phyloP scores from a whole-genome alignment of 2,888 invertebrate genomes.

The Strigamia maritima region DNA sequence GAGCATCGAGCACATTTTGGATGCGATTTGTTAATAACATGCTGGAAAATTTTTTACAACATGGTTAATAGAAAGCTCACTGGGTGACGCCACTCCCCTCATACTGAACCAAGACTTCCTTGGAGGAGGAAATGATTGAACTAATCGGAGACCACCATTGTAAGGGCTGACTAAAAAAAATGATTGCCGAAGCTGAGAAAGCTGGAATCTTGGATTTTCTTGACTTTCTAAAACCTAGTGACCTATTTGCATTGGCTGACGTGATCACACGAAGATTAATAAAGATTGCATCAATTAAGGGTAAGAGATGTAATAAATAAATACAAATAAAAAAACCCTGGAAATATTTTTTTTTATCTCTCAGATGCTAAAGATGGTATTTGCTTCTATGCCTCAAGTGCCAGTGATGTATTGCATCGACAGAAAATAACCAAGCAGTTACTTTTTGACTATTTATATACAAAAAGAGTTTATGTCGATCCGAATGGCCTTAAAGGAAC shows the following conservation, averaged over 20 bases:
- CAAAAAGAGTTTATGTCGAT: conserved; percentile 54
- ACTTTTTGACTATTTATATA: conserved; percentile 58
- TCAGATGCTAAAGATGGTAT: neutral
- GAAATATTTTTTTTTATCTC: neutral
- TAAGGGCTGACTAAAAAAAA: no score
- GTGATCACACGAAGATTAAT: neutral
- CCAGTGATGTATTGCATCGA: neutral
- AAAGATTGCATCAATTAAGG: neutral
- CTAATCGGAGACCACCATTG: no score
- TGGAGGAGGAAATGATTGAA: no score
- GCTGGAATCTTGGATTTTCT: neutral
- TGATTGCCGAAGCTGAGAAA: neutral
- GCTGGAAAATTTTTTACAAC: no score
- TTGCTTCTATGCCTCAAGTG: neutral
- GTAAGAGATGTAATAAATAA: neutral
- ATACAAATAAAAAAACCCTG: neutral
- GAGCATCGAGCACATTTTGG: no score
- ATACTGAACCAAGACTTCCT: no score
- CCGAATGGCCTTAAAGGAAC: conserved; percentile 57
- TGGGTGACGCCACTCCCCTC: no score
- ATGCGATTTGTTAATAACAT: no score
- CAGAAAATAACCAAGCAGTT: conserved; percentile 57
- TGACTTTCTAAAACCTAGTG: neutral
- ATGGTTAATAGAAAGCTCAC: no score
- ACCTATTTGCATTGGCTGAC: neutral